Base-by-base conservation (phyloP, 2,113 vertebrate genomes). In the Eira barbara region DNA sequence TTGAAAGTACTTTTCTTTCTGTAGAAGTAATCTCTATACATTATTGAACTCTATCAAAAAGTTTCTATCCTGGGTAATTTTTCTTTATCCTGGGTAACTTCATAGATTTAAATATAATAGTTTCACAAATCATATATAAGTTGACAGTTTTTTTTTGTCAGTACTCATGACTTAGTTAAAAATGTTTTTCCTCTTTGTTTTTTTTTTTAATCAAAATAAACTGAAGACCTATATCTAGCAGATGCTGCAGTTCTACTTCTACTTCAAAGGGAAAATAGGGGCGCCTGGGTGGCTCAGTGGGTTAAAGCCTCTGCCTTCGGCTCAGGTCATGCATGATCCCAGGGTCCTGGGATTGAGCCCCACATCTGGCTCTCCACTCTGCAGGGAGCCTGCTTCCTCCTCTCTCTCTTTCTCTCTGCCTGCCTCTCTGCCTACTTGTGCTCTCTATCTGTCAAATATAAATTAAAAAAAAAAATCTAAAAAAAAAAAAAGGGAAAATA, bases 1-100 rank as follows among this genome's bases (percentile, higher is more conserved):
- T 85, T 89, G 47, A 91, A 97, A 97, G 97, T 96, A 85, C 73
- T 82, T 94, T 97, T 91, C 88, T 93, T 94, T 90, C n/a, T 34
- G 78, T 94, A 92, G 67, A 97, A 90, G 92, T 83, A 87, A 88
- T 95, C 96, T 89, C 55, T 79, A 87, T 78, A n/a, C 82, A 67
- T 93, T 69, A 87, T 49, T 93, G 69, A 95, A 47, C 74, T 52
- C 74, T 80, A 45, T 71, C 21, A 49, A 8, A 52, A 89, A 89
- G 65, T 91, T 94, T 89, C 42, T 81, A 69, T 52, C 42, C 39
- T 42, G 36, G 8, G 45, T 93, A 71, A 93, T 93, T 95, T 79
- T 95, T 96, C 80, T 49, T 61, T 55, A 79, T 69, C 34, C 17
- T n/a, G 67, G 67, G 36, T 73, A 59, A 65, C 45, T 79, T 78